Evolutionary conservation across 2,888 invertebrate species (phyloP), one percentile per base, ranked within the genome.

Genomic region (Clusia tigrina): DNA sequence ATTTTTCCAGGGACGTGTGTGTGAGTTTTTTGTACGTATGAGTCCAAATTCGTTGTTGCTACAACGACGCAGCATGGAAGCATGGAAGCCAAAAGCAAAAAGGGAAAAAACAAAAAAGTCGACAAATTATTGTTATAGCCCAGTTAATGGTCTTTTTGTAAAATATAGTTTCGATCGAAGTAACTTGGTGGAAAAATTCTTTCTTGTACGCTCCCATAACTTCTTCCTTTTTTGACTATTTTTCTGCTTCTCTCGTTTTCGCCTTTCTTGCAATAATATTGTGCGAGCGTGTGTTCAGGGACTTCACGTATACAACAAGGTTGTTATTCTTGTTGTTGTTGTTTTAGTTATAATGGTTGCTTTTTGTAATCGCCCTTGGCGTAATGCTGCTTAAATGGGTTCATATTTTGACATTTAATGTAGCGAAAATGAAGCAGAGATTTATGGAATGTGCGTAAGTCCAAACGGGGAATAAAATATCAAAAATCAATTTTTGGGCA

Each of bases 371-470:
- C 62, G 61, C 56, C 64, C 54, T 61, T 64, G 60, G 67, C 66
- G 69, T 69, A 78, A 79, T 78, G 76, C 76, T 74, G 72, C 74
- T 71, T 72, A 75, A 79, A 79, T 79, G 78, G 77, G 81, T 81
- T 81, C 81, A 81, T 81, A 81, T 78, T 81, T 79, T 77, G 74
- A 72, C 76, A 77, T 79, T 80, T 79, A 81, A 81, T 81, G 81
- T 80, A 78, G 77, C 78, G 80, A 78, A 80, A 79, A 80, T 81
- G 77, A 79, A 79, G 78, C 74, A 67, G 73, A 69, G 77, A 79
- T 79, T 79, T 78, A 78, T 78, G 74, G 67, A 72, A 75, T 70
- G 71, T 67, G 64, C 54, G 56, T 42, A 54, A 54, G 25, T 10
- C 10, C 52, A 52, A 20, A 52, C n/a, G n/a, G 67, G 71, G 69